Evolutionary conservation across 2,888 invertebrate genomes (phyloP).

Genomic region (Clepsis dumicolana): DNA sequence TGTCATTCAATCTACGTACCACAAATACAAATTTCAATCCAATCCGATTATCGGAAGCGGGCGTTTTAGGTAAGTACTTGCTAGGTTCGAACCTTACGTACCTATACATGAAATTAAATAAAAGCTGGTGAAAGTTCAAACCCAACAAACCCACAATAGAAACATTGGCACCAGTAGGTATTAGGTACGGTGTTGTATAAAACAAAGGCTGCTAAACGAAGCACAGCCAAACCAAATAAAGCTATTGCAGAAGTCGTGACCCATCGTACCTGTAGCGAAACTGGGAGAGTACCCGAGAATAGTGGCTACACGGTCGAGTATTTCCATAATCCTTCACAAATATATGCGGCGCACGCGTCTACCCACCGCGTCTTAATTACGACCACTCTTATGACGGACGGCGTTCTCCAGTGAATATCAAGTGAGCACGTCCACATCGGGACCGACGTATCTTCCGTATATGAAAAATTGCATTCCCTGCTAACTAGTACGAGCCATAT

Average conservation of each 20-base stretch:
- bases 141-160: too few species aligned
- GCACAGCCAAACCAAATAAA: slow-evolving; percentile 8
- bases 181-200: neutral
- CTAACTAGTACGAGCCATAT: slow-evolving; percentile 37
- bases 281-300: slow-evolving; percentile 20
- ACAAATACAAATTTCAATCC: too few species aligned
- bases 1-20: too few species aligned
- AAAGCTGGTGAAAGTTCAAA: too few species aligned
- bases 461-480: slow-evolving; percentile 43
- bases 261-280: slow-evolving; percentile 34
- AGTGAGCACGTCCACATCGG: slow-evolving; percentile 47
- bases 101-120: too few species aligned
- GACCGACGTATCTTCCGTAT: slow-evolving; percentile 42
- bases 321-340: slow-evolving; percentile 64
- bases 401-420: slow-evolving; percentile 55
- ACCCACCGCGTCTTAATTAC: slow-evolving; percentile 62
- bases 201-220: neutral
- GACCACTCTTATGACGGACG: slow-evolving; percentile 57
- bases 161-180: too few species aligned
- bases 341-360: slow-evolving; percentile 60
- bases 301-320: slow-evolving; percentile 41
- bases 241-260: slow-evolving; percentile 7
- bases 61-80: too few species aligned
- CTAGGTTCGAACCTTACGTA: too few species aligned
- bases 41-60: too few species aligned